Percentiles rank a stretch among this genome's conserved stretches.
phyloP scores from a whole-genome alignment of 2,113 vertebrate genomes.

The Crotalus viridis region DNA sequence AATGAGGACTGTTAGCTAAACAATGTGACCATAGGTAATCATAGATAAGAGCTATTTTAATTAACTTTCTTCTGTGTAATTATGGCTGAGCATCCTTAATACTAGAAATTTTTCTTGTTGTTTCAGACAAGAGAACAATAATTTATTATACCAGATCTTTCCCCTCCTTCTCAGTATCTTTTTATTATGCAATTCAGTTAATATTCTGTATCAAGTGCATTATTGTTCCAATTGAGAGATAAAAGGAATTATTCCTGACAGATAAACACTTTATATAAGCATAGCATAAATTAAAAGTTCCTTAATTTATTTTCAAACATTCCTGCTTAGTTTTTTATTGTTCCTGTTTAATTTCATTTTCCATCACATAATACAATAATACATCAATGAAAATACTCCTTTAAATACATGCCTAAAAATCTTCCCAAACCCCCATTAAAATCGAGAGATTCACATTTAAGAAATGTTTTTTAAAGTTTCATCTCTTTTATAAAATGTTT shows the following conservation, averaged over 20 bases:
- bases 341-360: neutral
- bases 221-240: neutral
- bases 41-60: neutral
- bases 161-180: neutral
- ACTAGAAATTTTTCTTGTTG: neutral
- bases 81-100: neutral
- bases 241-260: neutral
- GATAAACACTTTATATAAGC: neutral
- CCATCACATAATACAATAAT: neutral
- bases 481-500: neutral
- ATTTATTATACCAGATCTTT: neutral
- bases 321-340: neutral
- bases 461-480: neutral
- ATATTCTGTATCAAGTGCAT: neutral
- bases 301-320: neutral
- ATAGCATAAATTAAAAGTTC: neutral
- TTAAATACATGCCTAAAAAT: neutral
- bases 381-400: neutral
- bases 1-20: neutral
- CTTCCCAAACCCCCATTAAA: neutral
- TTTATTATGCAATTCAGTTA: neutral
- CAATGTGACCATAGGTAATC: neutral
- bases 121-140: neutral
- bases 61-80: neutral
- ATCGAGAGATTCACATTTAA: neutral